phyloP scores from a whole-genome alignment of 2,113 vertebrate species.

The Syngnathus typhle region DNA sequence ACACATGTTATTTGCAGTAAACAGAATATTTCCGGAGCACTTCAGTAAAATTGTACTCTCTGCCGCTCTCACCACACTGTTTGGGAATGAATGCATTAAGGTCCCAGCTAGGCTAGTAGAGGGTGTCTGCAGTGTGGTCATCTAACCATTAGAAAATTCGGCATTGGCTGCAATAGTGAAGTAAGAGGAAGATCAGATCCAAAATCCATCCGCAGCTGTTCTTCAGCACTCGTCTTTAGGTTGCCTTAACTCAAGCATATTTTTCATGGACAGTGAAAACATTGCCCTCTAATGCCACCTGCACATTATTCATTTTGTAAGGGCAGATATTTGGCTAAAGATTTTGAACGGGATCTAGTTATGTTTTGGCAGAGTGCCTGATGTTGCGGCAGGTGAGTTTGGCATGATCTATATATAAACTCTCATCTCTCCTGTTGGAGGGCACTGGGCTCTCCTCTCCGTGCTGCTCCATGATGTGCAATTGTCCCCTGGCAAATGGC shows the following conservation, averaged over 20 bases:
- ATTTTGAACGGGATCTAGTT: too few relatives aligned
- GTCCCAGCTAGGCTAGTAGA: too few relatives aligned
- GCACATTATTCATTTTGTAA: not conserved
- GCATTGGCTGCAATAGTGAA: too few relatives aligned
- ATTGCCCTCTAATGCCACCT: not conserved
- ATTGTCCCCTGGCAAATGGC: constrained; percentile 33
- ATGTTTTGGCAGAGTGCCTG: not conserved
- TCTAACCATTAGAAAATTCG: too few relatives aligned
- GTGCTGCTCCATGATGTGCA: constrained; percentile 6
- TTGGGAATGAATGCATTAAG: too few relatives aligned
- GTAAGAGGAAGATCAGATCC: too few relatives aligned
- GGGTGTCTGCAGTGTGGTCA: too few relatives aligned
- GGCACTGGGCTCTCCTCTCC: constrained; percentile 4
- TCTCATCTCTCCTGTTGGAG: constrained; percentile 2
- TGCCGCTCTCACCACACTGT: too few relatives aligned
- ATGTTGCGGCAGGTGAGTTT: not conserved
- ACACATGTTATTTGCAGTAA: too few relatives aligned
- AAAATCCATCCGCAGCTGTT: not conserved
- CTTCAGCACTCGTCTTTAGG: not conserved
- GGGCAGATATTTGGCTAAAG: not conserved
- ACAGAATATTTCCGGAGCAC: too few relatives aligned
- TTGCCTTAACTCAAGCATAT: not conserved
- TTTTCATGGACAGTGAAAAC: not conserved
- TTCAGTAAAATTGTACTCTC: too few relatives aligned
- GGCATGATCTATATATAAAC: constrained; percentile 2